Percentiles rank a stretch among this genome's conserved stretches.
Evolutionary conservation across 1,140 invertebrate genomes (phyloP).

Genomic region (Schlechtendalia chinensis): DNA sequence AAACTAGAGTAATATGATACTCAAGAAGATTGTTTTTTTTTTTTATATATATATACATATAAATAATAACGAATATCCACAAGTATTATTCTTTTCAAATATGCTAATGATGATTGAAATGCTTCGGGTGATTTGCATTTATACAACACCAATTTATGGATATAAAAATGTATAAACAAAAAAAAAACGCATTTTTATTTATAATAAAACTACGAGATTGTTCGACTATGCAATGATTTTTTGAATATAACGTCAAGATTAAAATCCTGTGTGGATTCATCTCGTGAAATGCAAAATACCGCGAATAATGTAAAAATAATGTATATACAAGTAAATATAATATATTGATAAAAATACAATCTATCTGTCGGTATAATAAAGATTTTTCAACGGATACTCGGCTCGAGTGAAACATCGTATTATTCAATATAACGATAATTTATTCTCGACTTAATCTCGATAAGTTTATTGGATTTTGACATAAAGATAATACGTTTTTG

Average conservation of each 20-base stretch:
- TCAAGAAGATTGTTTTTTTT: neutral
- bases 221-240: neutral
- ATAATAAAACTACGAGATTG: neutral
- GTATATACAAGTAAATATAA: conserved; percentile 1
- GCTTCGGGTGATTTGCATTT: conserved; percentile 7
- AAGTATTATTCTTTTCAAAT: conserved; percentile 3
- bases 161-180: neutral
- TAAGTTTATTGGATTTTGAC: neutral
- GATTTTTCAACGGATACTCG: neutral
- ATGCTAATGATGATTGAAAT: conserved; percentile 26
- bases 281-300: neutral
- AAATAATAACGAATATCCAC: conserved; percentile 16
- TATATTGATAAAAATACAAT: neutral
- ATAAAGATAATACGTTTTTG: neutral
- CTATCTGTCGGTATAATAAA: neutral
- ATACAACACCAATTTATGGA: conserved; percentile 2
- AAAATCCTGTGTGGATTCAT: neutral
- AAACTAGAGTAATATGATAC: conserved; percentile 10
- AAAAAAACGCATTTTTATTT: neutral
- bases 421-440: neutral
- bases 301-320: neutral
- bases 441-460: neutral
- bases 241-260: neutral
- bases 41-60: neutral
- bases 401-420: neutral